Base-by-base conservation (phyloP, 2,888 invertebrate species). In the Tipula confusa region DNA sequence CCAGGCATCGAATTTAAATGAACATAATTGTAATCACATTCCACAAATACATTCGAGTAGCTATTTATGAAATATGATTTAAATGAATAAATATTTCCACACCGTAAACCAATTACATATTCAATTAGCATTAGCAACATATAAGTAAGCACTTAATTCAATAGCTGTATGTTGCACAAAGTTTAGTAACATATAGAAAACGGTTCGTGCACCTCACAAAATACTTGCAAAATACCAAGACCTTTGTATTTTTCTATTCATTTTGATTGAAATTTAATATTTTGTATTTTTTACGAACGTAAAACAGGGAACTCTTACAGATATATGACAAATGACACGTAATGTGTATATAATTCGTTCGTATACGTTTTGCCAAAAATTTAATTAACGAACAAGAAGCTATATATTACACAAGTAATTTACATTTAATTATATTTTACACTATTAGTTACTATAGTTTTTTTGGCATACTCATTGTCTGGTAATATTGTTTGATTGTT, bases 311-410 rank as follows among this genome's bases (percentile, higher is more conserved):
- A 64, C 64, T 24, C 64, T 2, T 11, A 64, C 1, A 11, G 7
- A 1, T 2, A 64, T 24, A 64, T 24, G 2, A 38, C 13, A 13
- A 13, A 64, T 64, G 64, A 24, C 64, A 64, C 24, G 24, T 24
- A 64, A 64, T 64, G 64, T 64, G 43, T 43, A 13, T n/a, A n/a
- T n/a, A n/a, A n/a, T n/a, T n/a, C n/a, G n/a, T n/a, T 4, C 64
- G 24, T 24, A 64, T 24, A 64, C 64, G 24, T 64, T 64, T 64
- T 64, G 64, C 11, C 64, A 64, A 64, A 64, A 64, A 9, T n/a
- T 64, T 64, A 64, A 64, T 64, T 64, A 64, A 24, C 64, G 64
- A 64, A 64, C 64, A 64, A 64, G 64, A 64, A 64, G 64, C 64
- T 64, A 24, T 64, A n/a, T n/a, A 64, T 64, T 64, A 64, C 64